These are phyloP conservation scores for Brienomyrus brachyistius DNA, from an alignment of 2,113 vertebrate genomes.

Conservation along the genomic window DNA sequence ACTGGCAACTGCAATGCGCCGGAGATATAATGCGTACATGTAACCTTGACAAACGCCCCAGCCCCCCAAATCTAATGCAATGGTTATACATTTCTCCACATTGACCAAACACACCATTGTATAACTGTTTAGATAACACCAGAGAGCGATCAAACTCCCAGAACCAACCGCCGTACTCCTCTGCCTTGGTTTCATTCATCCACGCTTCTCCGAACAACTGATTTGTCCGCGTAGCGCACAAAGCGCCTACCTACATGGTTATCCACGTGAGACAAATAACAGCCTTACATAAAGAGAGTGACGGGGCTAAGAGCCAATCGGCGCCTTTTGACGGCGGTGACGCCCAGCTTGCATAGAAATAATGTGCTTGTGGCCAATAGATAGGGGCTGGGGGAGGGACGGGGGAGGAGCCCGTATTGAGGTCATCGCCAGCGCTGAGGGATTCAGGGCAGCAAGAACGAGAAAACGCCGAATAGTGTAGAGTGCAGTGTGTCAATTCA, in stretches of 20 bases:
- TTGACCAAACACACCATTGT: slow-evolving; percentile 39
- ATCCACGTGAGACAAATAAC: slow-evolving; percentile 74
- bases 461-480: not conserved
- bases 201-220: slow-evolving; percentile 35
- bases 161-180: slow-evolving; percentile 46
- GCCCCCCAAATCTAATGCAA: not conserved
- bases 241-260: slow-evolving; percentile 54
- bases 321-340: not conserved
- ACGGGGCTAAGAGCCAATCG: slow-evolving; percentile 35
- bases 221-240: slow-evolving; percentile 42
- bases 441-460: slow-evolving; percentile 35
- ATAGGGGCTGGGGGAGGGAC: not conserved
- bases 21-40: not conserved
- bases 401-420: slow-evolving; percentile 40
- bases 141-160: slow-evolving; percentile 27
- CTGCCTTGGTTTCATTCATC: slow-evolving; percentile 42
- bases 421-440: slow-evolving; percentile 40
- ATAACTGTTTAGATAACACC: slow-evolving; percentile 67
- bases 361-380: slow-evolving; percentile 42
- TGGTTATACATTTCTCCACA: slow-evolving; percentile 19
- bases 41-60: not conserved
- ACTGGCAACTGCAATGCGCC: not conserved
- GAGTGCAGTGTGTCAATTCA: slow-evolving; percentile 29
- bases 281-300: slow-evolving; percentile 75
- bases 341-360: slow-evolving; percentile 12